Evolutionary conservation across 1,140 invertebrate species (phyloP), one percentile per base, ranked within the genome.

Genomic region (Drosophila fuyamai): DNA sequence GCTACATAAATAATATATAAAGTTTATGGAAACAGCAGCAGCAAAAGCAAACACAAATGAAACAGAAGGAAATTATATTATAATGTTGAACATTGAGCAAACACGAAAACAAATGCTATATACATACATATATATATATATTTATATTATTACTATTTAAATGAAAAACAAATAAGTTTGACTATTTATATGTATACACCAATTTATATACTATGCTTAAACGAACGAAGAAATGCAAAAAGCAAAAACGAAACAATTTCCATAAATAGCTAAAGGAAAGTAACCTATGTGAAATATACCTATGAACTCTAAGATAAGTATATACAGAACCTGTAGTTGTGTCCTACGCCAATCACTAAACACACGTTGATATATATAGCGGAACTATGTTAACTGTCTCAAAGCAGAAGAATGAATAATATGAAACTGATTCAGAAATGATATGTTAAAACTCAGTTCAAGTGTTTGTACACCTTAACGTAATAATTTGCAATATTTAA

Each of bases 151-250:
- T 76, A 79, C 40, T 65, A 81, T 66, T 74, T 63, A 67, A 63
- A 75, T 80, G 35, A 80, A 81, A 79, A 76, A 62, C 67, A 72
- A 88, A 78, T 81, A 71, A 89, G 84, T 89, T 88, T 83, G 70
- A 84, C 70, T 89, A 89, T 83, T 88, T 82, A 86, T 86, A 86
- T 83, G 72, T 88, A 80, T 79, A 88, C 76, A 88, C 67, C 73
- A 74, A 84, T 84, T 89, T 80, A 84, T 78, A 78, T 71, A 89
- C 70, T 48, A 83, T 76, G 79, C 78, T 76, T 70, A 68, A 56
- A 41, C 53, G 35, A 65, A 50, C 9, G 43, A 62, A 10, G 60
- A 61, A 46, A 71, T 44, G 18, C 44, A 61, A 14, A 48, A 71
- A 68, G 50, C 47, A 44, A 58, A 72, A 63, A 72, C 57, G 51